Conservation (phyloP, 2,888 invertebrate genomes). For the Caenorhabditis macrosperma region DNA sequence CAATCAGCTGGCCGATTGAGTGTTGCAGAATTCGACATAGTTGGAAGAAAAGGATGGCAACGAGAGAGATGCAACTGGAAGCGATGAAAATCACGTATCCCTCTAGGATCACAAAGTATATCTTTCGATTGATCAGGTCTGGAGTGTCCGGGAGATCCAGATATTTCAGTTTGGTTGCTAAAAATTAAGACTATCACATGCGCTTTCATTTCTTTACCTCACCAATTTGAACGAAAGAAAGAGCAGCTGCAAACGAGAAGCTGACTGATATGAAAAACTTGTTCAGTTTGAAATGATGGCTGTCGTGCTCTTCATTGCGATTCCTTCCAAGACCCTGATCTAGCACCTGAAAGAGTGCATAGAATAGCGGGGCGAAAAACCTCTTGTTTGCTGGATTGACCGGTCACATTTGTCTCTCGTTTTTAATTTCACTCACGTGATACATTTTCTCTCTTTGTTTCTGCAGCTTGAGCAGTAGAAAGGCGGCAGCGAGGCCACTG, state of each 20-base stretch:
- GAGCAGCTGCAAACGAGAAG: slow-evolving; percentile 62
- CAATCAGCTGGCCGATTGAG: slow-evolving; percentile 47
- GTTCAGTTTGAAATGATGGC: slow-evolving; percentile 63
- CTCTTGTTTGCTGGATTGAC: too few species aligned
- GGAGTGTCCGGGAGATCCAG: slow-evolving; percentile 64
- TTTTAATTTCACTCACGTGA: slow-evolving; percentile 57
- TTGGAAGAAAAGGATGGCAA: slow-evolving; percentile 58
- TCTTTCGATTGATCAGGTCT: slow-evolving; percentile 59
- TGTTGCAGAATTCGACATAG: slow-evolving; percentile 52
- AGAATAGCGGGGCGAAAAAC: too few species aligned
- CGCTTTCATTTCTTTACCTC: background rate
- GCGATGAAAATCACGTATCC: slow-evolving; percentile 65
- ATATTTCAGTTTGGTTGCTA: slow-evolving; percentile 62
- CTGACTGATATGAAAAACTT: slow-evolving; percentile 65
- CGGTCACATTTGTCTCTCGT: slow-evolving; percentile 15
- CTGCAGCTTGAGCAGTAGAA: slow-evolving; percentile 64
- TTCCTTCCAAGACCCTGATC: slow-evolving; percentile 66
- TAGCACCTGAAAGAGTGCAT: slow-evolving; percentile 63
- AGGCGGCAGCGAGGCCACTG: slow-evolving; percentile 65
- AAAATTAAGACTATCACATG: background rate
- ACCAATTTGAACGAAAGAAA: slow-evolving; percentile 66
- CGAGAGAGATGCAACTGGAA: slow-evolving; percentile 49
- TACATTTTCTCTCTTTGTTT: slow-evolving; percentile 67
- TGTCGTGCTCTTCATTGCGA: slow-evolving; percentile 63
- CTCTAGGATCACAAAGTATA: slow-evolving; percentile 62